Percentiles rank a stretch among this genome's conserved stretches.
Evolutionary conservation across 2,797 vertebrate species (phyloP).

Genomic region (Crypturellus tataupa): DNA sequence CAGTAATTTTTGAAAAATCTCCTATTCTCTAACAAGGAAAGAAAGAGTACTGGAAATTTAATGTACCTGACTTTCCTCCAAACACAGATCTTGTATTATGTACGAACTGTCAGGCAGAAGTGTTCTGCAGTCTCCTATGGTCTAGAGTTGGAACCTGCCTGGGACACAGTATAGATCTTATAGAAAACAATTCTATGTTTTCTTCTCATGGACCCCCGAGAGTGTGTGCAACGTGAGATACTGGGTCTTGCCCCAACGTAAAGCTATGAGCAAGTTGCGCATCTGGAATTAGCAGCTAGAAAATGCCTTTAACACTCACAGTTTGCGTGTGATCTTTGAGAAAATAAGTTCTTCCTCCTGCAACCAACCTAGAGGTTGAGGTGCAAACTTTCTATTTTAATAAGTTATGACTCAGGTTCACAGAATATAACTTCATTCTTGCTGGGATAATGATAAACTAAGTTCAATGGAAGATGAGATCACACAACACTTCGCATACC

Average conservation of each 20-base stretch:
- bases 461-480: not conserved
- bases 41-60: not conserved
- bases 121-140: not conserved
- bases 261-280: not conserved
- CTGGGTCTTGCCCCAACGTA: not conserved
- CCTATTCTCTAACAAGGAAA: not conserved
- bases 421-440: not conserved
- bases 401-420: not conserved
- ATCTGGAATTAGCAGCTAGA: not conserved
- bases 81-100: not conserved
- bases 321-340: not conserved
- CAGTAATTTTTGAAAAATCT: not conserved
- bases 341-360: not conserved
- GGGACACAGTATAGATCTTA: not conserved
- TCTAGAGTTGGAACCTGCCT: not conserved
- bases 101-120: not conserved
- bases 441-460: not conserved
- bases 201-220: not conserved
- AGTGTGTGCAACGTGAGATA: not conserved
- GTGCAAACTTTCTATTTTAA: not conserved
- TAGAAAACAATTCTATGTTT: not conserved
- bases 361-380: not conserved
- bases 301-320: accelerated
- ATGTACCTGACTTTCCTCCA: not conserved
- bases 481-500: accelerated